Percentiles rank a stretch among this genome's conserved stretches.
These are phyloP conservation scores for Aleiodes sp. DNA, from an alignment of 1,140 invertebrate genomes.

Conservation along the genomic window DNA sequence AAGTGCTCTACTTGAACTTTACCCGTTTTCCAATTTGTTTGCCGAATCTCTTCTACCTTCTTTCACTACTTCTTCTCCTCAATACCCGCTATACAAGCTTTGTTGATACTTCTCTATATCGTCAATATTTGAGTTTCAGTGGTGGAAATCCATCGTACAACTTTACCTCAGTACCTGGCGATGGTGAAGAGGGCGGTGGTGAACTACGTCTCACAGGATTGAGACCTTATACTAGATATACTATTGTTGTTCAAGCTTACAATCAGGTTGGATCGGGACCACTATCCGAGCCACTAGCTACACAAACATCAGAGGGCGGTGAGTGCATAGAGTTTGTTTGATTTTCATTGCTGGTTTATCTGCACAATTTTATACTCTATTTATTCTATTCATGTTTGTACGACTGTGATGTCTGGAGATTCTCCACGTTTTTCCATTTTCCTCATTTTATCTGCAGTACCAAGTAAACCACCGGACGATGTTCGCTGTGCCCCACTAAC, in stretches of 20 bases:
- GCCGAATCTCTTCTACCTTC: too few relatives aligned
- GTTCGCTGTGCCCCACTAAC: constrained; percentile 76
- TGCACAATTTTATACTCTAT: neutral
- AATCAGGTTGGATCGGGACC: constrained; percentile 87
- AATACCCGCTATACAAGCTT: constrained; percentile 8
- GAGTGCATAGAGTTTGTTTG: constrained; percentile 41
- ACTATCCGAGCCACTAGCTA: constrained; percentile 75
- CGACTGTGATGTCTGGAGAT: too few relatives aligned
- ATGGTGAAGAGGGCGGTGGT: constrained; percentile 74
- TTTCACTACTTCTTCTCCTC: too few relatives aligned
- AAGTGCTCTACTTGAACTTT: too few relatives aligned
- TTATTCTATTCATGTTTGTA: too few relatives aligned
- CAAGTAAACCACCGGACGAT: constrained; percentile 77
- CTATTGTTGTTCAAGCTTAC: constrained; percentile 84
- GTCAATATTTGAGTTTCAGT: constrained; percentile 46
- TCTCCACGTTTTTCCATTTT: neutral
- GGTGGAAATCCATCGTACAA: constrained; percentile 69
- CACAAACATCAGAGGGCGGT: constrained; percentile 87
- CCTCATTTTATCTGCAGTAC: constrained; percentile 67
- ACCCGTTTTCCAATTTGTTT: too few relatives aligned
- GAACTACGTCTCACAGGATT: constrained; percentile 74
- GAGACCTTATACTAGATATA: constrained; percentile 82
- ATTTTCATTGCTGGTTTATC: neutral
- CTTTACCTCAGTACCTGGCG: constrained; percentile 75
- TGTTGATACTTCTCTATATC: neutral